These are phyloP conservation scores for Sicus ferrugineus DNA, from an alignment of 2,888 invertebrate genomes.

Conservation along the genomic window DNA sequence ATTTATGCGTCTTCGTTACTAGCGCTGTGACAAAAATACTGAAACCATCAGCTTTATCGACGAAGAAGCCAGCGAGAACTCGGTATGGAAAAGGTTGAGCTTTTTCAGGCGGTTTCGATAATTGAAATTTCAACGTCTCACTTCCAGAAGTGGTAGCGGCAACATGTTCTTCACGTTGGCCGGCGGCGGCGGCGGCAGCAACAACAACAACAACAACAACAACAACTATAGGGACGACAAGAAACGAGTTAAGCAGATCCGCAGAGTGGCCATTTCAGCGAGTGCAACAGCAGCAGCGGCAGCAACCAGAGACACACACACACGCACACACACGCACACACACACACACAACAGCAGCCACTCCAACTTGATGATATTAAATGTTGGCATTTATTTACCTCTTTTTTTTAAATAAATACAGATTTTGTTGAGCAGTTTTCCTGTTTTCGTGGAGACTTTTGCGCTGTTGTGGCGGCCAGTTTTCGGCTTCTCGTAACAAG, in stretches of 20 bases:
- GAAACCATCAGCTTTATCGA: not conserved
- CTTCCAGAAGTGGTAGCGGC: conserved; percentile 13
- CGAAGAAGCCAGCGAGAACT: not conserved
- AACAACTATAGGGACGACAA: conserved; percentile 32
- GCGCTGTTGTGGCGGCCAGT: too few relatives aligned
- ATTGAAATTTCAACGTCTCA: conserved; percentile 42
- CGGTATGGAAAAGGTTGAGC: conserved; percentile 38
- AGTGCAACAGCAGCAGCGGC: conserved; percentile 27
- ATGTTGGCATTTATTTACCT: not conserved
- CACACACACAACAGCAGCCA: too few relatives aligned
- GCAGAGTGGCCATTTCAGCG: conserved; percentile 22
- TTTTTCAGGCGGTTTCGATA: conserved; percentile 48
- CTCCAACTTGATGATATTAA: not conserved
- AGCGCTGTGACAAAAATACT: not conserved
- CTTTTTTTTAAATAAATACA: too few relatives aligned
- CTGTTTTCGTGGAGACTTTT: too few relatives aligned
- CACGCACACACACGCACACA: too few relatives aligned
- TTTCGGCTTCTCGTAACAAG: too few relatives aligned
- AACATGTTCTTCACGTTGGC: conserved; percentile 16
- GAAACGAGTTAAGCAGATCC: too few relatives aligned
- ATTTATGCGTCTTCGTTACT: too few relatives aligned
- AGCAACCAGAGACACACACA: too few relatives aligned
- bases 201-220: conserved; percentile 35
- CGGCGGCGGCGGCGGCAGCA: conserved; percentile 34
- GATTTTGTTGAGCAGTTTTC: not conserved